These are phyloP conservation scores for Antigone vipio DNA, from an alignment of 2,113 vertebrate species.

Conservation along the genomic window DNA sequence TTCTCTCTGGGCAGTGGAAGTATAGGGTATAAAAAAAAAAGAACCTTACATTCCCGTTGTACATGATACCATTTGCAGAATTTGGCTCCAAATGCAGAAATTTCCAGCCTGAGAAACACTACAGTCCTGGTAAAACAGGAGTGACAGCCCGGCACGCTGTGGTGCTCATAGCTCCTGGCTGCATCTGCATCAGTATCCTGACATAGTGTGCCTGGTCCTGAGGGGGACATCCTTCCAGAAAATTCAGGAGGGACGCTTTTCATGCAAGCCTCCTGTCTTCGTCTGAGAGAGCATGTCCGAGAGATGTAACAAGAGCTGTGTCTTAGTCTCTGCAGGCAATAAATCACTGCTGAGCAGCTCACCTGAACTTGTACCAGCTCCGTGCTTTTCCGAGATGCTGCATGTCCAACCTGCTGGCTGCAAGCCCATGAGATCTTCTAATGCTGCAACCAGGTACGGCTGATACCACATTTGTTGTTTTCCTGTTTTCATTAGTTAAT, in stretches of 20 bases:
- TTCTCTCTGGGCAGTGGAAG: neutral
- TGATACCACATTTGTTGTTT: neutral
- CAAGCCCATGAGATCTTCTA: neutral
- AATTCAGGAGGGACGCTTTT: neutral
- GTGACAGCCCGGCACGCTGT: neutral
- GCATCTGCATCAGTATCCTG: neutral
- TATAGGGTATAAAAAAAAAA: neutral
- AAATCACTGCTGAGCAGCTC: neutral
- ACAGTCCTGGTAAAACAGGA: neutral
- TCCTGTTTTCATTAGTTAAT: neutral
- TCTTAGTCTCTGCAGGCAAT: neutral
- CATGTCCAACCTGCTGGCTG: neutral
- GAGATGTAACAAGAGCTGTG: neutral
- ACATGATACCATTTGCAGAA: neutral
- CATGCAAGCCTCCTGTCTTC: neutral
- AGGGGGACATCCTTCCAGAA: neutral
- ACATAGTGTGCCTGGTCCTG: neutral
- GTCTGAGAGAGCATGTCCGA: neutral
- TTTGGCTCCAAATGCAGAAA: neutral
- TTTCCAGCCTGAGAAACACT: neutral
- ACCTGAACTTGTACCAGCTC: neutral
- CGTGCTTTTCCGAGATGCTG: fast-evolving
- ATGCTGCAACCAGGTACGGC: neutral
- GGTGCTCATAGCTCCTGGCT: neutral
- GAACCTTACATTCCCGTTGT: neutral